Evolutionary conservation across 2,113 vertebrate species (phyloP), one percentile per base, ranked within the genome.

Genomic region (Podilymbus podiceps): DNA sequence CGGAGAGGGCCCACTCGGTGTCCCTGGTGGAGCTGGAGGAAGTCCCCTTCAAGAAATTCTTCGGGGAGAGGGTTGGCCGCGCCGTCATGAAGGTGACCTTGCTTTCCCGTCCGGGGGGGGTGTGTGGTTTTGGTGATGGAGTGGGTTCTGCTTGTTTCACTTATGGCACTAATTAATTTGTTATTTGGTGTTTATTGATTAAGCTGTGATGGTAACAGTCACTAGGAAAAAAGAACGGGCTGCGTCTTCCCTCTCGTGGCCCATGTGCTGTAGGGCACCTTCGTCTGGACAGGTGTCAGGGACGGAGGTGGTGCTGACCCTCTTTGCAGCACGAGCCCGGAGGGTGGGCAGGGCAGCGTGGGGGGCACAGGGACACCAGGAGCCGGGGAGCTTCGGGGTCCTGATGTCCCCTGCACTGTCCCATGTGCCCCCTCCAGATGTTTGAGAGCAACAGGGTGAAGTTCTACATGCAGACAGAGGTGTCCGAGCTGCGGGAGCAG

Each of bases 381-480:
- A 71, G 7, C 1, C 0, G 6, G 31, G 17, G 5, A 31, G 20
- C 6, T 46, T 83, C 1, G 8, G 40, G 25, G 30, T 72, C 15
- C 53, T 92, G 46, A 94, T 80, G 35, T 56, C 12, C 23, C 17
- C 31, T 90, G 17, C 40, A 90, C 52, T 88, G 79, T 72, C 62
- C 53, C 21, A 5, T 92, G 49, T 85, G 0, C 8, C 28, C 11
- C 5, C 5, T 76, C 31, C 97, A 99, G 99, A 98, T 99, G 98
- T 99, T 99, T 18, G 99, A 99, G 97, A 98, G 93, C 85, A 99
- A 99, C 97, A 98, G 98, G 75, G 99, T 99, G 95, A 99, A 99
- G 98, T 99, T 99, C 98, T 99, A 99, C 98, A 99, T 99, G 99
- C 98, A 99, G 98, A 99, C 99, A 1, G 99, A 99, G 96, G 99